These are phyloP conservation scores for Sympetrum striolatum DNA, from an alignment of 2,888 invertebrate species.

Conservation along the genomic window DNA sequence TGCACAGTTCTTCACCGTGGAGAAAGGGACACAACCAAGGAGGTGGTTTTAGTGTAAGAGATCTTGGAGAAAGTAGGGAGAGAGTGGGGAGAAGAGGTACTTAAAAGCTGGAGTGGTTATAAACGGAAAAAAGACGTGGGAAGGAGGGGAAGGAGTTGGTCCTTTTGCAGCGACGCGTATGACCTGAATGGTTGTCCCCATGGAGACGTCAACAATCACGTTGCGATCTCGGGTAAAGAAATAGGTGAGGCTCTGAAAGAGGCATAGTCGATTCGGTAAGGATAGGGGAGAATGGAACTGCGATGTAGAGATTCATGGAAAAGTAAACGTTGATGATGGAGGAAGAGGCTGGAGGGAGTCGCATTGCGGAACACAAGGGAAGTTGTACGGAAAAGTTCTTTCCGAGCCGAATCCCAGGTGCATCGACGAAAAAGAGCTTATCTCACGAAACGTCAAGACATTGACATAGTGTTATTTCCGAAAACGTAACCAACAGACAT, in stretches of 20 bases:
- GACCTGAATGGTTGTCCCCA: slow-evolving; percentile 29
- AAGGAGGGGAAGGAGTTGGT: background rate
- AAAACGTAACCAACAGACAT: background rate
- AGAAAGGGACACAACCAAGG: background rate
- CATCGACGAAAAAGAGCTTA: background rate
- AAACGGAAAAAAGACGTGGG: background rate
- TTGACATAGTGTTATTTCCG: slow-evolving; percentile 5
- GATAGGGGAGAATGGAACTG: background rate
- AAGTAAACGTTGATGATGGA: slow-evolving; percentile 2
- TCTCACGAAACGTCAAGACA: background rate
- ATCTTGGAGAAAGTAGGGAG: background rate
- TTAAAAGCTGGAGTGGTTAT: background rate
- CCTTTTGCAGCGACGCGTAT: slow-evolving; percentile 36
- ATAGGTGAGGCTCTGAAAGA: background rate
- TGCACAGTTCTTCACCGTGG: background rate
- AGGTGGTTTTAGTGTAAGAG: background rate
- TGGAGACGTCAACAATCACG: slow-evolving; percentile 22
- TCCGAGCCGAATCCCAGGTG: slow-evolving; percentile 21
- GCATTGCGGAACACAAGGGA: slow-evolving; percentile 34
- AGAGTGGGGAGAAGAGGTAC: background rate
- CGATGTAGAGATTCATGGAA: background rate
- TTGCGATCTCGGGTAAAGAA: background rate
- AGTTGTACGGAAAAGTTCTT: slow-evolving; percentile 1
- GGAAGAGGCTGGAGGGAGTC: background rate
- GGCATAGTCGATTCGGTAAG: background rate